These are phyloP conservation scores for Parazoanthus darwini DNA, from an alignment of 92 coral and sea anemone genomes.

Conservation along the genomic window DNA sequence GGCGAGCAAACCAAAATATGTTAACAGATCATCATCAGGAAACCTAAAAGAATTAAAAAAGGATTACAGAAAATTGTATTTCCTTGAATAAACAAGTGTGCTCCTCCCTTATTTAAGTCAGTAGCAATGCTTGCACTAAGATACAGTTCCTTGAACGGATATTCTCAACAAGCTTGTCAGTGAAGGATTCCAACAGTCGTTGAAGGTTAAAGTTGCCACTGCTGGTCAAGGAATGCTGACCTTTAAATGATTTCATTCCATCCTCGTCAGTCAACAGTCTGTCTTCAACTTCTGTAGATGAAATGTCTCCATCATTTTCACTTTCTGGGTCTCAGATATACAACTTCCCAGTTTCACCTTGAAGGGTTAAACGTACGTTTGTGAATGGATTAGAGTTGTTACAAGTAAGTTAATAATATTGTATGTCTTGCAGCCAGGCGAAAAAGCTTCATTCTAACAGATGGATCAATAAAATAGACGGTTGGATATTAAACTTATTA, in stretches of 20 bases:
- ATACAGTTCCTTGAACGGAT: slow-evolving; percentile 15
- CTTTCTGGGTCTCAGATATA: slow-evolving; percentile 14
- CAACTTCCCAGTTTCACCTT: slow-evolving; percentile 8
- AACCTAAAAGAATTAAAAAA: background rate
- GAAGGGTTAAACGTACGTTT: background rate
- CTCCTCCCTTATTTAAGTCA: slow-evolving; percentile 20
- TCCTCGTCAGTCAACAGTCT: slow-evolving; percentile 23
- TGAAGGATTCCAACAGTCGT: slow-evolving; percentile 6
- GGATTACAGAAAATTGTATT: slow-evolving; percentile 17
- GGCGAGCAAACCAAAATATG: slow-evolving; percentile 21
- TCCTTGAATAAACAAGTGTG: slow-evolving; percentile 21
- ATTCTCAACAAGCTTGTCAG: slow-evolving; percentile 22
- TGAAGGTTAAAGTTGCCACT: background rate
- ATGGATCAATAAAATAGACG: too few species aligned
- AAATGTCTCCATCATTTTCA: slow-evolving; percentile 16
- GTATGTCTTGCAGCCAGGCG: too few species aligned
- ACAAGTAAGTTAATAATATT: background rate
- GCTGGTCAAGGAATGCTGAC: background rate
- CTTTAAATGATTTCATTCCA: background rate
- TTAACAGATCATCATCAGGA: slow-evolving; percentile 36
- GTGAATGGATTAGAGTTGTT: background rate
- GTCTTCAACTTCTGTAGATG: slow-evolving; percentile 18
- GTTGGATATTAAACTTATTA: too few species aligned
- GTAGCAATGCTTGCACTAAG: slow-evolving; percentile 10
- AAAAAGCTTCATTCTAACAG: too few species aligned